Evolutionary conservation across 2,113 vertebrate species (phyloP).

Genomic region (Gila orcuttii): DNA sequence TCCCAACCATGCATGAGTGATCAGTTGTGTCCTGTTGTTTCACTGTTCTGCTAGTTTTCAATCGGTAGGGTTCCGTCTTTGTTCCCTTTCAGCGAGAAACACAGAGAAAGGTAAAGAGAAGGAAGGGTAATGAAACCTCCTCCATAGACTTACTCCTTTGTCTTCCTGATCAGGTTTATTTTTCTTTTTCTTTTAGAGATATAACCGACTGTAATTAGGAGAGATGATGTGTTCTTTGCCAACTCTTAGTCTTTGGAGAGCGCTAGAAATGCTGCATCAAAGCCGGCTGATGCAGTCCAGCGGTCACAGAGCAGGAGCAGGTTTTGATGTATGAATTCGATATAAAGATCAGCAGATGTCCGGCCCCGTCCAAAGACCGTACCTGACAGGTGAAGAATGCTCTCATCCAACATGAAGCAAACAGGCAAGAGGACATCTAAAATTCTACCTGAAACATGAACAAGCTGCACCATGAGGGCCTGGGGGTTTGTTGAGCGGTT

Average conservation of each 20-base stretch:
- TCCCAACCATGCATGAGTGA: conserved; percentile 98
- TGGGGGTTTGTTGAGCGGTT: conserved; percentile 18
- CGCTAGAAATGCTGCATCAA: conserved; percentile 69
- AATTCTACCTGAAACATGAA: conserved; percentile 64
- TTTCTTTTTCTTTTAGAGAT: conserved; percentile 62
- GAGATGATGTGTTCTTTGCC: conserved; percentile 69
- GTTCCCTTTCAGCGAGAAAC: conserved; percentile 94
- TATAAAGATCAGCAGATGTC: conserved; percentile 67
- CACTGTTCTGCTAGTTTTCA: conserved; percentile 97
- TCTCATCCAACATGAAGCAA: conserved; percentile 49
- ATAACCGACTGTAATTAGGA: conserved; percentile 77
- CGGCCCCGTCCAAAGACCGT: conserved; percentile 59
- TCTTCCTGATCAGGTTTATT: conserved; percentile 75
- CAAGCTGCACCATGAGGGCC: conserved; percentile 37
- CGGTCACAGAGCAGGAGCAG: conserved; percentile 59
- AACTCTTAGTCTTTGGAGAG: conserved; percentile 69
- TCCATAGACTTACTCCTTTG: conserved; percentile 86
- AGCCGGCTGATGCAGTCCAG: conserved; percentile 65
- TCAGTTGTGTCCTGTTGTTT: conserved; percentile 98
- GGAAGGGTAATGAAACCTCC: conserved; percentile 88
- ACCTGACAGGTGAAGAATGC: conserved; percentile 59
- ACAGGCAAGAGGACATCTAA: conserved; percentile 56
- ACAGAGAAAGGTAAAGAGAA: conserved; percentile 93
- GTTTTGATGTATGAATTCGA: conserved; percentile 73
- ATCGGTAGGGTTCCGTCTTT: conserved; percentile 94